Percentiles rank a stretch among this genome's conserved stretches.
Evolutionary conservation across 2,113 vertebrate species (phyloP).

Genomic region (Heterotilapia buettikoferi): DNA sequence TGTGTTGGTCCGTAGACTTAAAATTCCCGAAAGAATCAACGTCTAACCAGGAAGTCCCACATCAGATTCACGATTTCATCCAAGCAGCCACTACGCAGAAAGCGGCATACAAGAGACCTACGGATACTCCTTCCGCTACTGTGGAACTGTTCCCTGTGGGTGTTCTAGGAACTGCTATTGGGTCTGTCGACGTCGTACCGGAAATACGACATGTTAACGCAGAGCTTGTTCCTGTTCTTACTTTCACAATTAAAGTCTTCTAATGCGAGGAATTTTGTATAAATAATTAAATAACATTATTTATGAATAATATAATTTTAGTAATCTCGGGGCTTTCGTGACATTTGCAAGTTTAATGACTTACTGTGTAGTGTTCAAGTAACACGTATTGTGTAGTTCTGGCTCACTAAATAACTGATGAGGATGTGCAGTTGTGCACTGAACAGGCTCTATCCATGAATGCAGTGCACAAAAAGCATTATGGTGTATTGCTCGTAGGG

Average conservation of each 20-base stretch:
- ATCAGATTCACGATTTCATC: neutral
- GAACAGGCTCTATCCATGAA: neutral
- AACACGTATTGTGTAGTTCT: neutral
- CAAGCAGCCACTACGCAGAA: neutral
- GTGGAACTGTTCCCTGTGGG: neutral
- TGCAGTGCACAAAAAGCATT: neutral
- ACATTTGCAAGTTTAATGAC: neutral
- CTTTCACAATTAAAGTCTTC: neutral
- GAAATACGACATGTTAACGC: neutral
- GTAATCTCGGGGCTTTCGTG: neutral
- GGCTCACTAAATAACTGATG: neutral
- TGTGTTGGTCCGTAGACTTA: no score
- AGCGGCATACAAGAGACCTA: neutral
- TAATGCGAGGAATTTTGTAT: neutral
- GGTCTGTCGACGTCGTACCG: neutral
- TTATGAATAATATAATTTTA: neutral
- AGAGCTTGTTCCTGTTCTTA: neutral
- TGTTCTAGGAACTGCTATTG: neutral
- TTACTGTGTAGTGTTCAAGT: neutral
- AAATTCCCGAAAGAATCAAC: neutral
- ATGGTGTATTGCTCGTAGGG: neutral
- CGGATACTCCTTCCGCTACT: neutral
- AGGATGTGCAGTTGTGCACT: neutral
- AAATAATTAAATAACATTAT: neutral
- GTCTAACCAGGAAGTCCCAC: conserved; percentile 57